Base-by-base conservation (phyloP, 2,888 invertebrate genomes). In the Mactromeris polynyma region DNA sequence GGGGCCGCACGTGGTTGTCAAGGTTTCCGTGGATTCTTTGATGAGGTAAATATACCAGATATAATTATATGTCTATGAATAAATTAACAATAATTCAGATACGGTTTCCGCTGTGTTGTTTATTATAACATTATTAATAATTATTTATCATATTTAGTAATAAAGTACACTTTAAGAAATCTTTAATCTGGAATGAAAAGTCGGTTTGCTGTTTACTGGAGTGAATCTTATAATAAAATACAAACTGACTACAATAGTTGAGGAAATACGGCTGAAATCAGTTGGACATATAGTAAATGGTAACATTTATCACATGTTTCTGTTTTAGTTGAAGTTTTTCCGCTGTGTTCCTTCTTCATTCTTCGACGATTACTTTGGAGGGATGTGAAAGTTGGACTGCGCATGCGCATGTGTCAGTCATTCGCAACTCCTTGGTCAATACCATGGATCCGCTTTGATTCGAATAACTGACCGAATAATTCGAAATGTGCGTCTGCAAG, bases 301-400 rank as follows among this genome's bases (percentile, higher is more conserved):
- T 46, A 7, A 46, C 46, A 64, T 64, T 26, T n/a, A n/a, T n/a
- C n/a, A n/a, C n/a, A 26, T 64, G 1, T 64, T 64, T 26, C 3
- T 64, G 6, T 90, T 92, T 73, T 88, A 94, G 94, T 73, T 94
- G 58, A 94, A 93, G 73, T 94, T 94, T 78, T 94, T 92, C 83
- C 86, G 91, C 14, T 94, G 94, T 91, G 85, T 93, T 14, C 94
- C 94, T 0, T 38, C 77, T n/a, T 78, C 86, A 21, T 94, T 94
- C 78, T 92, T 93, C 81, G 85, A 85, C 14, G 93, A 93, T 31
- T 93, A 93, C 69, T 86, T 90, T 21, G 83, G 83, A 31, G 7
- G 40, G 46, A 33, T 31, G 31, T 73, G 19, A 69, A n/a, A 14
- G 6, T 26, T 9, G 58, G 11, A 26, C n/a, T 26, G 26, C n/a